Percentiles rank a stretch among this genome's conserved stretches.
phyloP scores from a whole-genome alignment of 2,888 invertebrate genomes.

The Fabriciana adippe region DNA sequence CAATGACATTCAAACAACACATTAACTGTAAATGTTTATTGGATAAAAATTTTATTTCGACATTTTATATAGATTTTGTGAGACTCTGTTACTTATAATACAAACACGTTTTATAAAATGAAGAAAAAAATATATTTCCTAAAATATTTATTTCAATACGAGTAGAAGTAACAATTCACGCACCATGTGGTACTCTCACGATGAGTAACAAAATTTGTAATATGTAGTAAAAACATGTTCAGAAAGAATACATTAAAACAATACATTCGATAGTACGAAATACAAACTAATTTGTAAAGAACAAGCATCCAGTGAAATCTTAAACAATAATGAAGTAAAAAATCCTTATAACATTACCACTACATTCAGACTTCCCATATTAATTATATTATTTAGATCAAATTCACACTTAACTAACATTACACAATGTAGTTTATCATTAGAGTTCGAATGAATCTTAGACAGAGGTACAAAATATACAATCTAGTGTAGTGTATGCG shows the following conservation, averaged over 20 bases:
- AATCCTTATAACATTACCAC: slow-evolving; percentile 29
- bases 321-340: slow-evolving; percentile 28
- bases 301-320: slow-evolving; percentile 31
- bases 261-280: slow-evolving; percentile 56
- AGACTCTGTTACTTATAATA: background rate
- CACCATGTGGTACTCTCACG: slow-evolving; percentile 61
- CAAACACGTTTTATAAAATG: slow-evolving; percentile 6
- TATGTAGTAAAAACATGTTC: slow-evolving; percentile 39
- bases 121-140: slow-evolving; percentile 39
- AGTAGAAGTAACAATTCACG: slow-evolving; percentile 68
- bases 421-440: slow-evolving; percentile 35
- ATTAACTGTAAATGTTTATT: too few species aligned
- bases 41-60: background rate
- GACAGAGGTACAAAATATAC: slow-evolving; percentile 38
- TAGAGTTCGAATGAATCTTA: slow-evolving; percentile 33
- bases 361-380: slow-evolving; percentile 41
- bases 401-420: slow-evolving; percentile 43
- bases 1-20: too few species aligned
- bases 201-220: slow-evolving; percentile 53
- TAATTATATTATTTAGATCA: slow-evolving; percentile 39
- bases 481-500: slow-evolving; percentile 28
- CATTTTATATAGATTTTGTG: background rate
- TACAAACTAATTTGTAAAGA: slow-evolving; percentile 36
- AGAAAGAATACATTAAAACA: slow-evolving; percentile 55
- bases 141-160: slow-evolving; percentile 56